phyloP scores from a whole-genome alignment of 2,888 invertebrate species.

The Notodonta ziczac region DNA sequence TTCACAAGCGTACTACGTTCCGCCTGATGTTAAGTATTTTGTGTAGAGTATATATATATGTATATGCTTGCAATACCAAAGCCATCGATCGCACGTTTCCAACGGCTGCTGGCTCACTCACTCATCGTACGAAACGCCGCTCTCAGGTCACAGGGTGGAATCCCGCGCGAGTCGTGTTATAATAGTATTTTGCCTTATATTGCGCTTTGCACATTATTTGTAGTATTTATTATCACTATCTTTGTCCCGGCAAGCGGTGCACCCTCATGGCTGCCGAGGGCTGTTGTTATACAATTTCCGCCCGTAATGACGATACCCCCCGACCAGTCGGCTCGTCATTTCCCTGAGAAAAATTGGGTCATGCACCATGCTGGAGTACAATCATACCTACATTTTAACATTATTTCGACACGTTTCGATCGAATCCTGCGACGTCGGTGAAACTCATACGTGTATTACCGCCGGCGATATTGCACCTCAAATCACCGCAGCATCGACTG shows the following conservation, averaged over 20 bases:
- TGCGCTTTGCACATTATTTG: too few species aligned
- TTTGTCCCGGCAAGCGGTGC: too few species aligned
- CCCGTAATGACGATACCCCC: slow-evolving; percentile 21
- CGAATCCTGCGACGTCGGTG: too few species aligned
- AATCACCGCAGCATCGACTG: neutral
- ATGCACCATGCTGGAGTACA: neutral
- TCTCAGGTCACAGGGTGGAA: too few species aligned
- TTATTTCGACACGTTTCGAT: too few species aligned
- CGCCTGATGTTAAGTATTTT: too few species aligned
- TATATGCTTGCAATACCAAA: too few species aligned
- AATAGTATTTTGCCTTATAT: slow-evolving; percentile 17
- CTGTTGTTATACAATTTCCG: slow-evolving; percentile 26
- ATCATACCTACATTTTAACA: slow-evolving; percentile 19
- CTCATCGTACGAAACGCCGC: neutral
- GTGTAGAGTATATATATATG: too few species aligned
- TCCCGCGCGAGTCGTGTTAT: neutral
- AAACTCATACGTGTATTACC: slow-evolving; percentile 14
- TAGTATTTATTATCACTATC: too few species aligned
- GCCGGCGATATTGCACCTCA: neutral
- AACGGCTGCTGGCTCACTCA: too few species aligned
- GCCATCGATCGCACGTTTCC: too few species aligned
- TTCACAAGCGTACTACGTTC: too few species aligned
- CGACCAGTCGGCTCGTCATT: slow-evolving; percentile 10
- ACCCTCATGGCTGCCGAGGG: neutral
- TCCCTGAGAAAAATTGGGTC: slow-evolving; percentile 15